Conservation (phyloP, 2,113 vertebrate species). For the Oenanthe oenanthe region DNA sequence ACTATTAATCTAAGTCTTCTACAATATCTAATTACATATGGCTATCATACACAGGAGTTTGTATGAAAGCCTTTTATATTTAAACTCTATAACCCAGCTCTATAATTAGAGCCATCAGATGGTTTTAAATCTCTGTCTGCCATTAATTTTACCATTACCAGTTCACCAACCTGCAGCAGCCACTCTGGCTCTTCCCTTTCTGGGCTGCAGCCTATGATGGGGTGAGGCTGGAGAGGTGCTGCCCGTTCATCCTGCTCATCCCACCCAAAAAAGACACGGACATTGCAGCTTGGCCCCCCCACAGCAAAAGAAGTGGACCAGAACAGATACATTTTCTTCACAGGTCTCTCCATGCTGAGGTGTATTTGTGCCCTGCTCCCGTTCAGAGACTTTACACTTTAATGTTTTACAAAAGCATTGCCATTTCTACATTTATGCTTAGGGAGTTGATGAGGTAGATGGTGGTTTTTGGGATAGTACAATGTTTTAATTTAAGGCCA, state of each 20-base stretch:
- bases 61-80: conserved; percentile 34
- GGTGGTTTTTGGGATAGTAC: not conserved
- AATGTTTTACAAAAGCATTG: not conserved
- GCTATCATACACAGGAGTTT: conserved; percentile 19
- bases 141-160: not conserved
- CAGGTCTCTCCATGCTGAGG: accelerated
- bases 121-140: not conserved
- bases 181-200: not conserved
- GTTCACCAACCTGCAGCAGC: not conserved
- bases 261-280: not conserved
- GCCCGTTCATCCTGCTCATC: not conserved
- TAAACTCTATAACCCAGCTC: not conserved
- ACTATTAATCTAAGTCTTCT: conserved; percentile 43
- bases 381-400: not conserved
- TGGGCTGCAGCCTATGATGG: accelerated
- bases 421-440: not conserved
- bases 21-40: not conserved
- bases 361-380: not conserved
- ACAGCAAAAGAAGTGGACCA: not conserved
- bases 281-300: not conserved
- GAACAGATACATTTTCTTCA: not conserved
- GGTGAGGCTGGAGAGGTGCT: not conserved
- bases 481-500: not conserved
- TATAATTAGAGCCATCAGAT: conserved; percentile 27
- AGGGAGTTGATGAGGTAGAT: not conserved